These are phyloP conservation scores for Motacilla alba DNA, from an alignment of 2,113 vertebrate species.

Conservation along the genomic window DNA sequence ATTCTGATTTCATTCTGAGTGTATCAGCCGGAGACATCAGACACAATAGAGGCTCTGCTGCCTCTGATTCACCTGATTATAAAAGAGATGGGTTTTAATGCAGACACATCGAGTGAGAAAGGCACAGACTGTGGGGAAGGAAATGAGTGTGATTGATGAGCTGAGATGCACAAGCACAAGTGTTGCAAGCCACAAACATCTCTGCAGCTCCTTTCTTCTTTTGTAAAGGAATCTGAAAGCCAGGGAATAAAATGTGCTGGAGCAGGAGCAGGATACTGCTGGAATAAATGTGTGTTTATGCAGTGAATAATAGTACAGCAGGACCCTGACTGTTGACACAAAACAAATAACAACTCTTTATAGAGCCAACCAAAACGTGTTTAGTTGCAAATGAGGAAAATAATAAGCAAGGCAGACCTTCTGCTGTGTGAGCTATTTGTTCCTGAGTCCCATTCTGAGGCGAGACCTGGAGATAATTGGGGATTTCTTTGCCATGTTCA, in stretches of 20 bases:
- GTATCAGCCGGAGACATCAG: neutral
- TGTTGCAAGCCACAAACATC: neutral
- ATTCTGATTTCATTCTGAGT: neutral
- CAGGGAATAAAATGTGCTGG: neutral
- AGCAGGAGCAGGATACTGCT: neutral
- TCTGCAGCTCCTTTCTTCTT: neutral
- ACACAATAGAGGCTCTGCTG: neutral
- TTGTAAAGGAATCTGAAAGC: neutral
- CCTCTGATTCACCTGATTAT: neutral
- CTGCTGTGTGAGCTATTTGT: neutral
- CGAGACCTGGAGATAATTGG: neutral
- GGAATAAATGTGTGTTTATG: neutral
- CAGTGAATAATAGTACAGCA: neutral
- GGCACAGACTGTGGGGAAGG: neutral
- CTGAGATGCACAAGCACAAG: neutral
- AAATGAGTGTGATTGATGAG: neutral
- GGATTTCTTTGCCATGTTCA: conserved; percentile 5
- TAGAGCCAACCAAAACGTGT: neutral
- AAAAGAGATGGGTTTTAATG: neutral
- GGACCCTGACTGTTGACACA: neutral
- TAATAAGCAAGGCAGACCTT: conserved; percentile 23
- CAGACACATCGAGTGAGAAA: neutral
- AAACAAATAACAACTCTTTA: neutral
- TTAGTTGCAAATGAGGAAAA: conserved; percentile 25
- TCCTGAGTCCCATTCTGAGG: neutral